Percentiles rank a stretch among this genome's conserved stretches.
Conservation (phyloP, 2,888 invertebrate species). For the Desoria tigrina region DNA sequence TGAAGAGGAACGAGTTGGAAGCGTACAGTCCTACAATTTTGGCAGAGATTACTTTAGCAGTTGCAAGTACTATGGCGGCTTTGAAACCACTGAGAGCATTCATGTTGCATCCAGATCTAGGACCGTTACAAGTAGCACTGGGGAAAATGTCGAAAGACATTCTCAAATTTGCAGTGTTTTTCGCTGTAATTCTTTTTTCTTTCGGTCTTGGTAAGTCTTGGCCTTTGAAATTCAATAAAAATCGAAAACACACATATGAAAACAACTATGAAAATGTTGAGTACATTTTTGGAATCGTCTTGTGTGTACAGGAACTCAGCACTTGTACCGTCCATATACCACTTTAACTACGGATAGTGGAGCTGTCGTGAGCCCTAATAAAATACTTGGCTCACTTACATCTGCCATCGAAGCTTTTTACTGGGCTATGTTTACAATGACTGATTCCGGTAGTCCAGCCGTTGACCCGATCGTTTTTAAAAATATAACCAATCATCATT, state of each 20-base stretch:
- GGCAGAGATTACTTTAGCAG: conserved; percentile 67
- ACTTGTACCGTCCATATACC: conserved; percentile 20
- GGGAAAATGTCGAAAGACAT: conserved; percentile 71
- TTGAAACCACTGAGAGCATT: conserved; percentile 67
- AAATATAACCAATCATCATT: conserved; percentile 65
- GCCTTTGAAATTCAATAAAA: neutral
- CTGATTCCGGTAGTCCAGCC: conserved; percentile 62
- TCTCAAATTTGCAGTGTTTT: conserved; percentile 65
- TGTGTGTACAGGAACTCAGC: conserved; percentile 1
- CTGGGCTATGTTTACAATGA: conserved; percentile 71
- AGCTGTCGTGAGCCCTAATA: neutral
- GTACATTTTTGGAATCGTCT: too few relatives aligned
- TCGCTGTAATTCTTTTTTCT: conserved; percentile 62
- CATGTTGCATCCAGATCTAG: conserved; percentile 66
- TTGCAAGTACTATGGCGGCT: conserved; percentile 69
- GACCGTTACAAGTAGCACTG: conserved; percentile 64
- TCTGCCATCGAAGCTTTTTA: conserved; percentile 68
- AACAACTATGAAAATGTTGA: too few relatives aligned
- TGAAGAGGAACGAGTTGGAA: conserved; percentile 64
- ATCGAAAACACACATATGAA: neutral
- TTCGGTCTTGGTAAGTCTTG: conserved; percentile 62
- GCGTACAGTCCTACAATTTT: conserved; percentile 66
- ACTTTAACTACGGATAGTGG: neutral
- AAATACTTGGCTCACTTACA: conserved; percentile 62
- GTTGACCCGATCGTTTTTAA: conserved; percentile 61